A percentile compares a stretch with the other conserved stretches of the same genome.
Evolutionary conservation across 1,140 invertebrate genomes (phyloP).

Genomic region (Aporrectodea caliginosa): DNA sequence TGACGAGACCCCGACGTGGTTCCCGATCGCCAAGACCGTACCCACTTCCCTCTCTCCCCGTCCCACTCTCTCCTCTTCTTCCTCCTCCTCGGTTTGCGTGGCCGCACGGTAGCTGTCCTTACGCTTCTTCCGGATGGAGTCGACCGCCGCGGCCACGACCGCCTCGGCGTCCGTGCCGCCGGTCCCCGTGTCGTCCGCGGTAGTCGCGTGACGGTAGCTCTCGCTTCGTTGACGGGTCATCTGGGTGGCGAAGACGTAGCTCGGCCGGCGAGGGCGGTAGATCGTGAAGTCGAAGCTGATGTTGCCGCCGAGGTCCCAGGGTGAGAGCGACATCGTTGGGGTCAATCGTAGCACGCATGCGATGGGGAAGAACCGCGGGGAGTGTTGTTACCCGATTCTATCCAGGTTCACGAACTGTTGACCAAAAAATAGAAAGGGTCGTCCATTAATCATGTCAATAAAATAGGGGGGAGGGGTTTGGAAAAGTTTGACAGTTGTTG

Average conservation of each 20-base stretch:
- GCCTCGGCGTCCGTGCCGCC: background rate
- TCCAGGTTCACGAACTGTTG: no score
- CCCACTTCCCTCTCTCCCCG: background rate
- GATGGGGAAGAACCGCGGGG: no score
- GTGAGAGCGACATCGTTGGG: slow-evolving; percentile 45
- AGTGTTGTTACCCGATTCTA: no score
- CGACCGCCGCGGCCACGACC: slow-evolving; percentile 32
- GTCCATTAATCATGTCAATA: no score
- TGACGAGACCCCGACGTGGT: background rate
- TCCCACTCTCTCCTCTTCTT: background rate
- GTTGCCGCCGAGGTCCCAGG: slow-evolving; percentile 45
- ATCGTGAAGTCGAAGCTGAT: slow-evolving; percentile 49
- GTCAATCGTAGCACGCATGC: no score
- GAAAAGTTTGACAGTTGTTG: no score
- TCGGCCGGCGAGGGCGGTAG: slow-evolving; percentile 49
- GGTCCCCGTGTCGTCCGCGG: slow-evolving; percentile 35
- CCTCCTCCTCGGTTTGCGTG: slow-evolving; percentile 35
- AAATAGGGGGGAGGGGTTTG: no score
- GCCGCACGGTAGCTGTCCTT: slow-evolving; percentile 50
- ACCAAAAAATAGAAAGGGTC: no score
- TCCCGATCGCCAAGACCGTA: background rate
- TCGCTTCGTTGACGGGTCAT: slow-evolving; percentile 45
- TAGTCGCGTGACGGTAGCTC: slow-evolving; percentile 50
- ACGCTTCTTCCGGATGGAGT: slow-evolving; percentile 47
- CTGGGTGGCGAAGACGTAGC: slow-evolving; percentile 52